Conservation (phyloP, 2,888 invertebrate genomes). For the Xanthorhoe spadicearia region DNA sequence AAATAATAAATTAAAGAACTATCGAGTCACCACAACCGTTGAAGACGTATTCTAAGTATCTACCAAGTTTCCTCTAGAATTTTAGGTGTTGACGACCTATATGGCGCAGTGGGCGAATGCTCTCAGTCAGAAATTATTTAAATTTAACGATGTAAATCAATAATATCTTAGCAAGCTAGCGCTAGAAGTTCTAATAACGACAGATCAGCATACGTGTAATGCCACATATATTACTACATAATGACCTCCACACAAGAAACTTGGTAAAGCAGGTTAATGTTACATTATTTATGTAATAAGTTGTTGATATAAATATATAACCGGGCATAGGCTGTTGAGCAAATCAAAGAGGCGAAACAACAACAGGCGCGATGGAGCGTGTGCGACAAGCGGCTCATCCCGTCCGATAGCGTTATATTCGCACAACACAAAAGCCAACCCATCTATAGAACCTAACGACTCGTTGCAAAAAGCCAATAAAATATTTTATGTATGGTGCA, state of each 20-base stretch:
- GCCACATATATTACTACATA: no score
- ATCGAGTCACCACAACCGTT: no score
- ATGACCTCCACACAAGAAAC: no score
- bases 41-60: no score
- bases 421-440: slow-evolving; percentile 46
- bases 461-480: slow-evolving; percentile 64
- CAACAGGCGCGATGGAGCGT: slow-evolving; percentile 56
- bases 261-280: slow-evolving; percentile 22
- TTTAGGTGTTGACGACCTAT: no score
- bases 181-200: no score
- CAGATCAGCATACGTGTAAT: no score
- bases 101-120: no score
- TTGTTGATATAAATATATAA: slow-evolving; percentile 44
- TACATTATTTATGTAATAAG: slow-evolving; percentile 30
- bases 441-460: slow-evolving; percentile 51
- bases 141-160: no score
- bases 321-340: slow-evolving; percentile 52
- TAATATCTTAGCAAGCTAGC: no score
- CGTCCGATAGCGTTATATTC: slow-evolving; percentile 50
- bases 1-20: background rate
- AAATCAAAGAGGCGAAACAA: slow-evolving; percentile 61
- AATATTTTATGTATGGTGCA: slow-evolving; percentile 61
- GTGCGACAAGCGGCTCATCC: slow-evolving; percentile 48
- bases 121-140: no score
- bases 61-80: no score